Evolutionary conservation across 1,140 invertebrate genomes (phyloP).

Genomic region (Heliconius nattereri): DNA sequence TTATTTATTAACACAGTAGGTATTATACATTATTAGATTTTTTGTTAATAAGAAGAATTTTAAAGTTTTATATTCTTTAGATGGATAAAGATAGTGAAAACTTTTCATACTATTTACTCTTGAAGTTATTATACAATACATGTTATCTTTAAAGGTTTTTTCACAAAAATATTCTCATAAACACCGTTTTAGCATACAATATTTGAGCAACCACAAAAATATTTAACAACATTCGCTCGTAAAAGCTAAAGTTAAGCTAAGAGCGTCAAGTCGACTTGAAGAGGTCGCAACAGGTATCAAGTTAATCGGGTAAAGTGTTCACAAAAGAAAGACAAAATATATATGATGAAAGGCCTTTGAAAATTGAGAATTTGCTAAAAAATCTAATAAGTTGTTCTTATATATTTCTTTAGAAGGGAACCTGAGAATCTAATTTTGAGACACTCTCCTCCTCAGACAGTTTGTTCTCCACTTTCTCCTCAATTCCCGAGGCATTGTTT

Average conservation of each 20-base stretch:
- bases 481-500: too few species aligned
- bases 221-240: constrained; percentile 26
- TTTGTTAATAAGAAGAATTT: too few species aligned
- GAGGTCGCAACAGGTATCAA: constrained; percentile 25
- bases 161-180: background rate
- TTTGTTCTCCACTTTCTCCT: too few species aligned
- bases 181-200: background rate
- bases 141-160: background rate
- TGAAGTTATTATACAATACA: too few species aligned
- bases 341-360: constrained; percentile 9
- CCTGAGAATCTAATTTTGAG: too few species aligned
- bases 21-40: too few species aligned
- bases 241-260: constrained; percentile 28
- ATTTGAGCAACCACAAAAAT: constrained; percentile 12
- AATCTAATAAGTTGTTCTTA: background rate
- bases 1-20: too few species aligned
- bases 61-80: too few species aligned
- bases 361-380: background rate
- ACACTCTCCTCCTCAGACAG: too few species aligned
- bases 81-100: too few species aligned
- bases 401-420: background rate
- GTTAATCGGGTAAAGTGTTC: constrained; percentile 29
- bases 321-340: constrained; percentile 26
- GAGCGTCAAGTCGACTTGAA: constrained; percentile 29
- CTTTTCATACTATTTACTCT: too few species aligned